Evolutionary conservation across 2,888 invertebrate species (phyloP).

Genomic region (Drosophila setosimentum): DNA sequence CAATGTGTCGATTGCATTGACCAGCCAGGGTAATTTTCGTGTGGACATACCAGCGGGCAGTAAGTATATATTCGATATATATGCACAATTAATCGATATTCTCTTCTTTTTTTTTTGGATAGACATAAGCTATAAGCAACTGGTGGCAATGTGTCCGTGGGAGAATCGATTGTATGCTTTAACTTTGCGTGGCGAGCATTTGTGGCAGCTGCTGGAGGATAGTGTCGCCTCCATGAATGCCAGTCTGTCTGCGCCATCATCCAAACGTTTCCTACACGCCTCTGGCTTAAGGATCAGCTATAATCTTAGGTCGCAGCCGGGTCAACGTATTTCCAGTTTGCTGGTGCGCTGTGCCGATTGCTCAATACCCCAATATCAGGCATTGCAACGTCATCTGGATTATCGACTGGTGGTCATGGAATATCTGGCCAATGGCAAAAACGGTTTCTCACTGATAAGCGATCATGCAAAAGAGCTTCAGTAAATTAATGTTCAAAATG

Average conservation of each 20-base stretch:
- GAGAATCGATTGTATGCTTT: conserved; percentile 91
- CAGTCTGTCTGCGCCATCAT: conserved; percentile 46
- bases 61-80: conserved; percentile 78
- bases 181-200: conserved; percentile 88
- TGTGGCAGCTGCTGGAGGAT: conserved; percentile 88
- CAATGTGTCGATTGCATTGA: conserved; percentile 88
- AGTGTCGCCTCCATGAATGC: conserved; percentile 84
- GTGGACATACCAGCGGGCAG: conserved; percentile 88
- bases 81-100: background rate
- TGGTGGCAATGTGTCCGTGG: conserved; percentile 91
- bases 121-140: conserved; percentile 90
- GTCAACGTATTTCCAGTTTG: conserved; percentile 87
- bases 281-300: conserved; percentile 86
- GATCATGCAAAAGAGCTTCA: conserved; percentile 79
- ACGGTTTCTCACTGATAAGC: conserved; percentile 87
- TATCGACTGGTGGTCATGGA: conserved; percentile 89
- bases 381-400: conserved; percentile 86
- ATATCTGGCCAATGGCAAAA: conserved; percentile 89
- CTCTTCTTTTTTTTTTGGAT: background rate
- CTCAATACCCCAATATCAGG: conserved; percentile 87
- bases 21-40: conserved; percentile 90
- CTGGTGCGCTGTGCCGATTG: conserved; percentile 88
- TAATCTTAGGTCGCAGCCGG: conserved; percentile 87
- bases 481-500: conserved; percentile 43
- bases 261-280: conserved; percentile 86